Evolutionary conservation across 2,113 vertebrate genomes (phyloP), one percentile per base, ranked within the genome.

Genomic region (Hemibagrus wyckioides): DNA sequence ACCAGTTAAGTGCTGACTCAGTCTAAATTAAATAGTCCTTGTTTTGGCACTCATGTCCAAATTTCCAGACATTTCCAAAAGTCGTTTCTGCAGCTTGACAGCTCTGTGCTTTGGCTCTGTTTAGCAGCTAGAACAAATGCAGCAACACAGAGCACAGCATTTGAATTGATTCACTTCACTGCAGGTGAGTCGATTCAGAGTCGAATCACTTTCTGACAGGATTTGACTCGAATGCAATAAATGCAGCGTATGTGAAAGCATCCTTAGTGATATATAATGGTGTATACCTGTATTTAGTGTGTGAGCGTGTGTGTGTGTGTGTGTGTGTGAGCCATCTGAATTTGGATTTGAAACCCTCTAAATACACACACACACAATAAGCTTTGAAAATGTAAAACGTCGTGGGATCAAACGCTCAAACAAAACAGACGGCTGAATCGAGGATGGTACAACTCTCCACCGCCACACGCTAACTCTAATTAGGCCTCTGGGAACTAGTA

Each of bases 401-500:
- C 44, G 33, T 28, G 2, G 57, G 75, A 85, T 85, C 73, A 85
- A 85, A 65, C 57, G 19, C 30, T 30, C 44, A 17, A 23, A 65
- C 83, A 39, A 76, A 77, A 76, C 54, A 85, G 23, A 76, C 36
- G 11, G 54, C 54, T 76, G 69, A 39, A 13, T 75, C 54, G 39
- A 33, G 56, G 41, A 50, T 77, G n/a, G 44, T 85, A 39, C 41
- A 5, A n/a, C 28, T 69, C 86, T 54, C 73, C 36, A 56, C 54
- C 19, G 30, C 79, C 63, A 75, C 79, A 85, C 79, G 69, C 77
- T 75, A 44, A 17, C 77, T 28, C 25, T 88, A 88, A 88, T 88
- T 80, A 88, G 87, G 80, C 83, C 87, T 63, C 65, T 88, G 87
- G 83, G 83, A 88, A 33, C 67, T 69, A 83, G 19, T 15, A 57